Evolutionary conservation across 2,888 invertebrate genomes (phyloP), one percentile per base, ranked within the genome.

Genomic region (Mythimna ferrago): DNA sequence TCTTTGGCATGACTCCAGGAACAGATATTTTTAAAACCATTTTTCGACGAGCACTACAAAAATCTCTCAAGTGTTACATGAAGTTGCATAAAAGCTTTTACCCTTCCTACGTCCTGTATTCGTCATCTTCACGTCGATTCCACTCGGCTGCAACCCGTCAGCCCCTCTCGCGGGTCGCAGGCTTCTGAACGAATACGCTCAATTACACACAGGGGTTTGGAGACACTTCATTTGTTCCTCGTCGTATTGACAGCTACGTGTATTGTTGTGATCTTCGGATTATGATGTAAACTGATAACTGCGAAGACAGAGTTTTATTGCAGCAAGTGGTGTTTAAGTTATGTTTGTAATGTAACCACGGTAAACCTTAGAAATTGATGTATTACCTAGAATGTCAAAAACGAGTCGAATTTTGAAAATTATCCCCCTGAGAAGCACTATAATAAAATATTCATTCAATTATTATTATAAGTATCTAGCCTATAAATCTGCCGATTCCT

Each of bases 11-110:
- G 1, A 44, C 41, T 61, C 41, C 11, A 21, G 41, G 6, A 41
- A 16, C 26, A 19, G 32, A 21, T 0, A 48, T 48, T 51, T 54
- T 32, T n/a, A 4, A 60, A 54, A 19, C 16, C 3, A n/a, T 11
- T 63, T 48, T 54, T 26, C n/a, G 1, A 35, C 3, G 0, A 10
- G 11, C 21, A 35, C 38, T 60, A 44, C 32, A 51, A 65, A 76
- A 35, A 21, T 16, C 10, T 5, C 11, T 16, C 4, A 56, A 38
- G 38, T 60, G 9, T 56, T 61, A 79, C 16, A 60, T 61, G 64
- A 38, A 57, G 57, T 56, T 79, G 64, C 71, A 71, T 71, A 54
- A 75, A 79, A 79, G 76, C 76, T 79, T 67, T 79, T 67, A 67
- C 44, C 53, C 7, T 14, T n/a, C 53, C 7, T 11, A 10, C 19